Conservation (phyloP, 1,140 invertebrate species). For the Aricia agestis region DNA sequence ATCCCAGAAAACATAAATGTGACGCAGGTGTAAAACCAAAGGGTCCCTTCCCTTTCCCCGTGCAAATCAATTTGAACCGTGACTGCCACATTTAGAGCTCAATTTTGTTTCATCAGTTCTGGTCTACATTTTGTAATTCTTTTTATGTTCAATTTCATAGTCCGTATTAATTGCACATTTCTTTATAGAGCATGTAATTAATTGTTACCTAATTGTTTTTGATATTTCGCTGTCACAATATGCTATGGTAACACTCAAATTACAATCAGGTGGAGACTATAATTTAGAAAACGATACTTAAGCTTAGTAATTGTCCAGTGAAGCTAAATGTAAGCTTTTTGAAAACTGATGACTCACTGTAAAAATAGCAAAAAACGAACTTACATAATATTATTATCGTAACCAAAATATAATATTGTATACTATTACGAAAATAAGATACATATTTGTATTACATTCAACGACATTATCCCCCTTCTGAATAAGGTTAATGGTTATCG, state of each 20-base stretch:
- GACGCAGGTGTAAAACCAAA: neutral
- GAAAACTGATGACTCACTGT: too few relatives aligned
- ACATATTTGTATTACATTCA: neutral
- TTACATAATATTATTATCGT: too few relatives aligned
- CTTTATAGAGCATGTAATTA: constrained; percentile 4
- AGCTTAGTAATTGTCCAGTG: too few relatives aligned
- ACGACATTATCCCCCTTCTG: neutral
- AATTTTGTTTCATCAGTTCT: neutral
- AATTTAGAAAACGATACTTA: too few relatives aligned
- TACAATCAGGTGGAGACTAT: too few relatives aligned
- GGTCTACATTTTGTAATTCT: constrained; percentile 1
- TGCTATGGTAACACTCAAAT: neutral
- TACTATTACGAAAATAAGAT: neutral
- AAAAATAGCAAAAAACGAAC: too few relatives aligned
- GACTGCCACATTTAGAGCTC: neutral
- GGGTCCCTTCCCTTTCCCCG: neutral
- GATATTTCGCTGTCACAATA: neutral
- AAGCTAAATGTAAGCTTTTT: too few relatives aligned
- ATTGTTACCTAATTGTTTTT: neutral
- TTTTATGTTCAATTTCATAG: constrained; percentile 11
- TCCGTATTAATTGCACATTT: constrained; percentile 13
- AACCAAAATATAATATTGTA: neutral
- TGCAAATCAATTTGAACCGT: constrained; percentile 2
- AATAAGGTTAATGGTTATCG: constrained; percentile 1
- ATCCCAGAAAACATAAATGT: neutral